Evolutionary conservation across 2,888 invertebrate species (phyloP), one percentile per base, ranked within the genome.

Genomic region (Macrophya alboannulata): DNA sequence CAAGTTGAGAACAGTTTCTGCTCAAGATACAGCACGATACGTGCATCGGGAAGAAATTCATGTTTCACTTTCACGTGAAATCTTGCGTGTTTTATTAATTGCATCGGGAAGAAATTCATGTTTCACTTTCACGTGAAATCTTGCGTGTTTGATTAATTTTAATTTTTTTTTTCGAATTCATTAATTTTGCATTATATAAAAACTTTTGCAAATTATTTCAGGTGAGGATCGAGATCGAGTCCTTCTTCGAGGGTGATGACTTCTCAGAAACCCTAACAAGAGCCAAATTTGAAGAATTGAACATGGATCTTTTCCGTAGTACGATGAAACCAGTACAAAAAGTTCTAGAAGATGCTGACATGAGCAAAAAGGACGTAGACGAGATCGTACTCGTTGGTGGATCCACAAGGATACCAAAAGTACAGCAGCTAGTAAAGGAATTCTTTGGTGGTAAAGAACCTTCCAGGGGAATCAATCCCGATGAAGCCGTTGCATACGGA

Each of bases 321-420:
- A 97, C 96, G 85, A 94, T 96, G 95, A 96, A 95, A 93, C 97
- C 96, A 82, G 97, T 96, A 85, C 96, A 95, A 93, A 96, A 96
- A 93, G 98, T 99, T 15, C 94, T 99, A 92, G 99, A 99, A 94
- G 99, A 99, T 94, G 98, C 99, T n/a, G 99, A 99, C 93, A 97
- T 99, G 97, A 98, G 98, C 95, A 99, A 99, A 94, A 98, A 98
- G 91, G 99, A 99, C 91, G 98, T 99, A 62, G 98, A 99, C 94
- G 99, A 99, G 94, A 99, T 99, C 91, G 99, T 99, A 4, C 95
- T 99, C 83, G 99, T 99, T 83, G 99, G 99, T 92, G 99, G 99
- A 88, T 99, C 99, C 10, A 99, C 99, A 17, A 97, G 99, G 95
- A 99, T 99, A 91, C 99, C 99, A 85, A 99, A 99, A 94, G 97